These are phyloP conservation scores for Danaus melanippus DNA, from an alignment of 1,140 invertebrate genomes.

Conservation along the genomic window DNA sequence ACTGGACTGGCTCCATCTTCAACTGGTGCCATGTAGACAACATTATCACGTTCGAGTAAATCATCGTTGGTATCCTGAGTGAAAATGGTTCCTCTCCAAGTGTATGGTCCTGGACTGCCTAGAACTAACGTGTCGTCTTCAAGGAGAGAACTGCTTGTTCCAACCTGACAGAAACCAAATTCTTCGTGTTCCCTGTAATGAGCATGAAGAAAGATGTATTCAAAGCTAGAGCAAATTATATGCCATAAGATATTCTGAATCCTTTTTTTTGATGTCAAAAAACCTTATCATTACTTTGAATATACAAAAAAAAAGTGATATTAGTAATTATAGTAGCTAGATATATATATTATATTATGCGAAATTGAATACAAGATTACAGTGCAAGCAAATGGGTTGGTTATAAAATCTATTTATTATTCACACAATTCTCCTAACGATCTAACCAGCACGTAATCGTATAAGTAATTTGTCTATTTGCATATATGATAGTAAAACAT, in stretches of 20 bases:
- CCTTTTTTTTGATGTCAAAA: too few relatives aligned
- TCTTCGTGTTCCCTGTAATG: slow-evolving; percentile 83
- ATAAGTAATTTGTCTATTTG: background rate
- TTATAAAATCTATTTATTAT: too few relatives aligned
- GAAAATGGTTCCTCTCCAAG: slow-evolving; percentile 91
- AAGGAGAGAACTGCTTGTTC: slow-evolving; percentile 86
- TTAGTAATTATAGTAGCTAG: too few relatives aligned
- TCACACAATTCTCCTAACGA: too few relatives aligned
- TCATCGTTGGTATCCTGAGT: slow-evolving; percentile 83
- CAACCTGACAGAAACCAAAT: slow-evolving; percentile 93
- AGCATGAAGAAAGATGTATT: background rate
- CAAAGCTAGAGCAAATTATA: background rate
- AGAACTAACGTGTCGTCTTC: slow-evolving; percentile 86
- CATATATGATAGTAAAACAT: slow-evolving; percentile 1
- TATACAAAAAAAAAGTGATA: too few relatives aligned
- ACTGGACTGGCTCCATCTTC: slow-evolving; percentile 79
- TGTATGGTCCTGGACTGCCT: slow-evolving; percentile 89
- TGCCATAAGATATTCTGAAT: too few relatives aligned
- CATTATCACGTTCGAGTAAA: slow-evolving; percentile 83
- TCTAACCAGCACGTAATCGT: too few relatives aligned
- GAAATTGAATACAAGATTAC: too few relatives aligned
- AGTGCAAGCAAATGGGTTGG: too few relatives aligned
- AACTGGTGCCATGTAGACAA: slow-evolving; percentile 82
- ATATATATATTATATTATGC: too few relatives aligned
- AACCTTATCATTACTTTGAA: too few relatives aligned